Percentiles rank a stretch among this genome's conserved stretches.
Evolutionary conservation across 2,888 invertebrate genomes (phyloP).

Genomic region (Blomia tropicalis): DNA sequence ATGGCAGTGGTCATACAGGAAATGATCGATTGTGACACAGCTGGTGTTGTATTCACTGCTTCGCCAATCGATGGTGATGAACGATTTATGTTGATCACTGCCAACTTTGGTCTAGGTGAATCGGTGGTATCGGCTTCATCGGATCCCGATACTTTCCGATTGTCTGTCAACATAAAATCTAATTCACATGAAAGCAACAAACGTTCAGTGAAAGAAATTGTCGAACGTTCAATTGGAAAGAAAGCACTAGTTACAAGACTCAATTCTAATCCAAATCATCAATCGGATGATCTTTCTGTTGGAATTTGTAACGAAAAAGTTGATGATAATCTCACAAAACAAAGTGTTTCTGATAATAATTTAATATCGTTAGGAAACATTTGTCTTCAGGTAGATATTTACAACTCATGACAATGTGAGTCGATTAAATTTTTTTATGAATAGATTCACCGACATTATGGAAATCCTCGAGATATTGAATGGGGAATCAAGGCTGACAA

Average conservation of each 20-base stretch:
- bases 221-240: background rate
- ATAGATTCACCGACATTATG: constrained; percentile 37
- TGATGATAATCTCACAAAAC: background rate
- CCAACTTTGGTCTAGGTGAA: constrained; percentile 62
- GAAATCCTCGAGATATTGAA: constrained; percentile 53
- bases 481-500: constrained; percentile 52
- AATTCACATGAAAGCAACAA: constrained; percentile 10
- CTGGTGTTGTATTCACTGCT: constrained; percentile 63
- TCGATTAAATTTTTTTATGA: constrained; percentile 43
- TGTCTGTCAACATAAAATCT: constrained; percentile 1
- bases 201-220: constrained; percentile 6
- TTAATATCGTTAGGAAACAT: background rate
- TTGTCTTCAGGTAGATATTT: background rate
- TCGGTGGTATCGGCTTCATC: constrained; percentile 53
- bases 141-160: constrained; percentile 55
- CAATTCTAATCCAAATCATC: background rate
- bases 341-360: background rate
- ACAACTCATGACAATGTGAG: background rate
- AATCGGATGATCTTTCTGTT: background rate
- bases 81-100: constrained; percentile 50
- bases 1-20: constrained; percentile 67
- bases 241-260: constrained; percentile 2
- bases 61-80: constrained; percentile 58
- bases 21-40: constrained; percentile 49
- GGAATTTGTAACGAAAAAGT: background rate